Percentiles rank a stretch among this genome's conserved stretches.
phyloP scores from a whole-genome alignment of 2,797 vertebrate genomes.

The Etheostoma perlongum region DNA sequence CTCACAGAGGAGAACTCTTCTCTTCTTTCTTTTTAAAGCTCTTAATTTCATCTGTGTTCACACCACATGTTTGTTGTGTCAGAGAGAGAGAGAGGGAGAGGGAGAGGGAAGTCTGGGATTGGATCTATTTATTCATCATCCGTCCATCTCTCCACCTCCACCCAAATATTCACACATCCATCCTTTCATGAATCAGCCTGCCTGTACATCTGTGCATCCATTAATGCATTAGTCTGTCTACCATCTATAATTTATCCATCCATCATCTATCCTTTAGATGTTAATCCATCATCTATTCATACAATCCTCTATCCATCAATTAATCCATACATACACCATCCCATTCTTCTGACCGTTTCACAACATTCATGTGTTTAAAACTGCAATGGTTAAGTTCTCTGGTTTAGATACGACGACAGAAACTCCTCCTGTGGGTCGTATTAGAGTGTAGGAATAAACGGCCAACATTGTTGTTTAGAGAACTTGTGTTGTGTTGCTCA shows the following conservation, averaged over 20 bases:
- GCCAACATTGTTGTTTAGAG: no score
- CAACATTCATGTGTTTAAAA: no score
- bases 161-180: no score
- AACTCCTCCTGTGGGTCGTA: no score
- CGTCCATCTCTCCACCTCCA: no score
- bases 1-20: neutral
- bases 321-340: neutral
- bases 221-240: neutral
- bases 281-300: neutral
- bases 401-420: no score
- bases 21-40: neutral
- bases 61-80: constrained; percentile 9
- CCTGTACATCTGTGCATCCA: neutral
- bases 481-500: no score
- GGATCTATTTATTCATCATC: neutral
- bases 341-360: neutral
- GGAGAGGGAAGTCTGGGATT: neutral
- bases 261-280: neutral
- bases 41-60: constrained; percentile 3
- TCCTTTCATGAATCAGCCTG: no score
- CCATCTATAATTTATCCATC: neutral
- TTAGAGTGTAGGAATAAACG: no score
- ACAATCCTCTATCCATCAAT: neutral
- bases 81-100: neutral
- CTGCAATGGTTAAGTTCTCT: no score